Percentiles rank a stretch among this genome's conserved stretches.
phyloP scores from a whole-genome alignment of 1,140 invertebrate species.

The Ips nitidus region DNA sequence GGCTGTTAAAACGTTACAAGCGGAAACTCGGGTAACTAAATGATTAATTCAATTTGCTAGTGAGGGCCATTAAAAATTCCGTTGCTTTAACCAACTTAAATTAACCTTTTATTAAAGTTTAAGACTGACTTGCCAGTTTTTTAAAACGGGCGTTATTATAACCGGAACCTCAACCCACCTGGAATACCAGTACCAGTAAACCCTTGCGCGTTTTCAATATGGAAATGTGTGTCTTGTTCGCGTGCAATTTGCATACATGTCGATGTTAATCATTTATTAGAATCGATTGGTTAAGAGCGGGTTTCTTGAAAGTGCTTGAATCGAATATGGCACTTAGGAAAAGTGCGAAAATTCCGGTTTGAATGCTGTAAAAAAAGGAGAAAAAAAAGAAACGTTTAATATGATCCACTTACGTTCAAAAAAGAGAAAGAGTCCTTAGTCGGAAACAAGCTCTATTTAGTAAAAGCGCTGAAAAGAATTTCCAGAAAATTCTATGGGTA shows the following conservation, averaged over 20 bases:
- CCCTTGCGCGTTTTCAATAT: background rate
- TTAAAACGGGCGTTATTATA: too few species aligned
- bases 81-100: too few species aligned
- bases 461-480: constrained; percentile 12
- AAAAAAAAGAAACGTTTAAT: background rate
- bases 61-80: too few species aligned
- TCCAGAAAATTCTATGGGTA: constrained; percentile 22
- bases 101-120: too few species aligned
- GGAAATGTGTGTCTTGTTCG: background rate
- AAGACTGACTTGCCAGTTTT: too few species aligned
- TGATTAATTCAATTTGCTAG: too few species aligned
- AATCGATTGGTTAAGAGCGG: background rate
- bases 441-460: constrained; percentile 19
- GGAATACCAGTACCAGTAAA: background rate
- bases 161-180: too few species aligned
- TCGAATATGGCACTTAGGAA: background rate
- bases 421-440: background rate
- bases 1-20: too few species aligned
- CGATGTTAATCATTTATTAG: background rate
- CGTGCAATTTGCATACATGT: background rate
- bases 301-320: background rate
- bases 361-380: background rate
- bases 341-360: background rate
- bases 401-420: background rate
- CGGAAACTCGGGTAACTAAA: too few species aligned